Evolutionary conservation across 2,888 invertebrate species (phyloP), one percentile per base, ranked within the genome.

Genomic region (Papilio gigon): DNA sequence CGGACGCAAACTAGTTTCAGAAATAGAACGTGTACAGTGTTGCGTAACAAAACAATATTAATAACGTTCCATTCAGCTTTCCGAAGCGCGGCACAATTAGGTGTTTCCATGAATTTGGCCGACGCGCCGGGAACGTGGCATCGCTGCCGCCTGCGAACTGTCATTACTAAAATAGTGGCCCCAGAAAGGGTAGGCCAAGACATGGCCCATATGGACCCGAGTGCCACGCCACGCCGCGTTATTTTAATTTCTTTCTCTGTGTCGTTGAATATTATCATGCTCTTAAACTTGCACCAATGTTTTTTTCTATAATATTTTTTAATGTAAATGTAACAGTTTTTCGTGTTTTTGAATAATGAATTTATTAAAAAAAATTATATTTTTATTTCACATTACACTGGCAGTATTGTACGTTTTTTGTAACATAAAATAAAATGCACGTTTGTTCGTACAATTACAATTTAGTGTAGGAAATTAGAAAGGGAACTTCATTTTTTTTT

Each of bases 141-240:
- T 73, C 67, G 68, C 75, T 76, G 77, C 89, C 90, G 90, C 90
- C 89, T 91, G 91, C 86, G 75, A 83, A 87, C 87, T 88, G 90
- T 91, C 91, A 90, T 86, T 90, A 90, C 87, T 84, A 87, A 91
- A 91, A 90, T 90, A 90, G 89, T 89, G 88, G 87, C 81, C 84
- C 81, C 87, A 85, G 89, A 90, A 91, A 91, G 90, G 90, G 90
- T 90, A 88, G 87, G 80, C 82, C 76, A 81, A 83, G 90, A 90
- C 87, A 84, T 71, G 82, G 81, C 81, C 86, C 90, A 90, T 90
- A 89, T 90, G 90, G 90, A 84, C 83, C 75, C 76, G 73, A 75
- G 72, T 74, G 76, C 72, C 75, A 71, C 70, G 74, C 72, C 53
- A 12, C 25, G 27, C 25, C 67, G 72, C 68, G 81, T 82, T 84